Conservation (phyloP, 2,888 invertebrate genomes). For the Psococerastis gibbosa region DNA sequence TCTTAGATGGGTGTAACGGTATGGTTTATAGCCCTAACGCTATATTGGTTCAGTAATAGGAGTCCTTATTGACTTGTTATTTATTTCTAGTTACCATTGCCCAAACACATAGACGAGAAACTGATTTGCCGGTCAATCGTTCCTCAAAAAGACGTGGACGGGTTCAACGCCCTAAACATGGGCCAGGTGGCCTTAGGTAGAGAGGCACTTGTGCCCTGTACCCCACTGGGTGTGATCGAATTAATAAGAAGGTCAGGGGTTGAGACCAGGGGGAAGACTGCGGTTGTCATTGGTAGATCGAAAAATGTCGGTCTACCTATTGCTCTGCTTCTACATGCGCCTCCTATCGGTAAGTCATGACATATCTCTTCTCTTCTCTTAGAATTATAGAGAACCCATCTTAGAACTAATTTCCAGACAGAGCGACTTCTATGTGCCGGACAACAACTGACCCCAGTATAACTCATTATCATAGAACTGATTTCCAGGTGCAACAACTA, state of each 20-base stretch:
- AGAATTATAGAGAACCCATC: too few species aligned
- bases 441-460: too few species aligned
- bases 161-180: slow-evolving; percentile 67
- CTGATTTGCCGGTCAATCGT: slow-evolving; percentile 60
- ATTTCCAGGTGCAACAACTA: slow-evolving; percentile 73
- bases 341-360: slow-evolving; percentile 39
- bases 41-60: too few species aligned
- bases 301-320: slow-evolving; percentile 87
- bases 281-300: slow-evolving; percentile 74
- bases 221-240: slow-evolving; percentile 55
- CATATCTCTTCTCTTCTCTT: not conserved
- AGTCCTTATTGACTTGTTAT: too few species aligned
- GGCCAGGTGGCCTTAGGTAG: slow-evolving; percentile 57
- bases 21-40: too few species aligned
- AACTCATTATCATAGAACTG: too few species aligned
- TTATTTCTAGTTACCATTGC: slow-evolving; percentile 45
- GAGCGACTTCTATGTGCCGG: too few species aligned
- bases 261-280: slow-evolving; percentile 67
- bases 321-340: slow-evolving; percentile 64
- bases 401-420: too few species aligned
- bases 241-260: slow-evolving; percentile 46
- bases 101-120: slow-evolving; percentile 52
- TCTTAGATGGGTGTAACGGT: too few species aligned
- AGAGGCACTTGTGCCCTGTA: slow-evolving; percentile 58
- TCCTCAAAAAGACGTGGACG: slow-evolving; percentile 78